phyloP scores from a whole-genome alignment of 2,113 vertebrate species.

The Sterna hirundo region DNA sequence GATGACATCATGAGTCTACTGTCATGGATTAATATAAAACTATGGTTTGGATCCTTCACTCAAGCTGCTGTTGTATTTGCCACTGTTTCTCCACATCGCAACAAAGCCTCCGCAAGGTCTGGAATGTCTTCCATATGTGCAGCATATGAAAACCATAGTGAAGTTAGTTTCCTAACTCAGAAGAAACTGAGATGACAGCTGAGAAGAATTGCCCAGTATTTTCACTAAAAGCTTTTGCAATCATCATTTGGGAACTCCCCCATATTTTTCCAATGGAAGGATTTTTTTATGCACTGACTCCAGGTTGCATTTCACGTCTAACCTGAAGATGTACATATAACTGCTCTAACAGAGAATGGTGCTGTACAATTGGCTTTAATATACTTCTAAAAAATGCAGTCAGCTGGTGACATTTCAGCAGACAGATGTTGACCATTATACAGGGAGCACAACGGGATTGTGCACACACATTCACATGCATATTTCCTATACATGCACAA shows the following conservation, averaged over 20 bases:
- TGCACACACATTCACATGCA: not conserved
- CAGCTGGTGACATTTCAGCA: not conserved
- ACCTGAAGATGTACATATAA: not conserved
- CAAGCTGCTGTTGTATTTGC: not conserved
- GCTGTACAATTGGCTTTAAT: not conserved
- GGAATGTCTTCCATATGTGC: not conserved
- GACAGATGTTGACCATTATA: not conserved
- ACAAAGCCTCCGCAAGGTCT: not conserved
- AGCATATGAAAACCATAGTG: not conserved
- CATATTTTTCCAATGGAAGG: not conserved
- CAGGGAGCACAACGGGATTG: not conserved
- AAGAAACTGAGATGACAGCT: not conserved
- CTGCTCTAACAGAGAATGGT: not conserved
- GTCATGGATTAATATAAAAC: not conserved
- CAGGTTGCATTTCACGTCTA: not conserved
- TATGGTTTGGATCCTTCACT: not conserved
- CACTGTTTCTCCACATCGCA: not conserved
- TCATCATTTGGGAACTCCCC: not conserved
- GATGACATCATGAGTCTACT: constrained; percentile 35
- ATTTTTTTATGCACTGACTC: not conserved
- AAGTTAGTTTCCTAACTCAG: not conserved
- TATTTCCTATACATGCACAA: not conserved
- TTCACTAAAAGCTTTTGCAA: not conserved
- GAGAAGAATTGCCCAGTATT: not conserved
- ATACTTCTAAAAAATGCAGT: not conserved